These are phyloP conservation scores for Idris sp. DNA, from an alignment of 1,140 invertebrate species.

Conservation along the genomic window DNA sequence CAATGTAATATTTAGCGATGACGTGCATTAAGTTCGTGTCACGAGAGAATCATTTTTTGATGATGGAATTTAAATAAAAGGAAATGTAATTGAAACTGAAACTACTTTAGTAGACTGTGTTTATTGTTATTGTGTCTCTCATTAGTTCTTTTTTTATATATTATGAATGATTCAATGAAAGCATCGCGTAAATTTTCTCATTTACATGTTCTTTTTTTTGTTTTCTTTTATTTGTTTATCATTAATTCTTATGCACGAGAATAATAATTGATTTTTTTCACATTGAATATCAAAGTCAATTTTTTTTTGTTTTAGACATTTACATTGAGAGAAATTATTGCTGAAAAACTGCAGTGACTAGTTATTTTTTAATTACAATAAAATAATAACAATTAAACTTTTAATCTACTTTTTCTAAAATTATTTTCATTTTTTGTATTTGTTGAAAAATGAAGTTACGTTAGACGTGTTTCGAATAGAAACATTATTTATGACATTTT, in stretches of 20 bases:
- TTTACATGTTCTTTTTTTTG: conserved; percentile 41
- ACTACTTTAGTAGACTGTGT: conserved; percentile 74
- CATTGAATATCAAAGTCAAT: conserved; percentile 12
- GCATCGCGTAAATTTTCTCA: conserved; percentile 45
- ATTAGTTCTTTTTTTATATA: conserved; percentile 56
- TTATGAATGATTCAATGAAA: conserved; percentile 41
- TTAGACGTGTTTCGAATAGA: too few relatives aligned
- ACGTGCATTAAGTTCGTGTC: conserved; percentile 77
- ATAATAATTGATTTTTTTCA: conserved; percentile 16
- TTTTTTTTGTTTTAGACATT: conserved; percentile 32
- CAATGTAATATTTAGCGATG: conserved; percentile 75
- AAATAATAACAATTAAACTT: too few relatives aligned
- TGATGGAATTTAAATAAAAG: conserved; percentile 79
- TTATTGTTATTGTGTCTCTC: conserved; percentile 72
- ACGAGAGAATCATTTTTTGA: conserved; percentile 76
- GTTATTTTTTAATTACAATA: too few relatives aligned
- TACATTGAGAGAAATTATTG: too few relatives aligned
- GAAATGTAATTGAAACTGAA: conserved; percentile 78
- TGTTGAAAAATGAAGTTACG: too few relatives aligned
- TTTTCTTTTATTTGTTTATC: conserved; percentile 40
- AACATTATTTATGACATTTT: too few relatives aligned
- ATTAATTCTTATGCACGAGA: conserved; percentile 61
- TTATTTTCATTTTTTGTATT: too few relatives aligned
- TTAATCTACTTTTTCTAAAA: too few relatives aligned
- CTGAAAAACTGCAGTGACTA: too few relatives aligned